Evolutionary conservation across 2,888 invertebrate species (phyloP).

Genomic region (Trisateles emortualis): DNA sequence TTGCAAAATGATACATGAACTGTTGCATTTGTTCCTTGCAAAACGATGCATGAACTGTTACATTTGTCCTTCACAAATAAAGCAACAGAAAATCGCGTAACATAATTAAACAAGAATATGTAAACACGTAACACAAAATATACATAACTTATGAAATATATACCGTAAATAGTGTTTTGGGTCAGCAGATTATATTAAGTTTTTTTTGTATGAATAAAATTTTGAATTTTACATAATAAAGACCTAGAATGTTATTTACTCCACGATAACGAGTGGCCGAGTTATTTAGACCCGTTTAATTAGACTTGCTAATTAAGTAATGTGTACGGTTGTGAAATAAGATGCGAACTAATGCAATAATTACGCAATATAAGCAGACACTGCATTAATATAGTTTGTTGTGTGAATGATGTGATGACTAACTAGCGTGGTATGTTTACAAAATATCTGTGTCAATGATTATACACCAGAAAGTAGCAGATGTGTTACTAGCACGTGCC

Average conservation of each 20-base stretch:
- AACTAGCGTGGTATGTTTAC: slow-evolving; percentile 15
- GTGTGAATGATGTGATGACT: slow-evolving; percentile 6
- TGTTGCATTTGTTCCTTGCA: too few relatives aligned
- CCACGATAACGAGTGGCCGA: slow-evolving; percentile 36
- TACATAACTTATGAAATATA: slow-evolving; percentile 13
- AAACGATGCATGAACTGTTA: too few relatives aligned
- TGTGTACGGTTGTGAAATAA: slow-evolving; percentile 47
- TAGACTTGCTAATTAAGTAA: slow-evolving; percentile 55
- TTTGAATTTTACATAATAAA: slow-evolving; percentile 34
- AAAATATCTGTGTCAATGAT: too few relatives aligned
- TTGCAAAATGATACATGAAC: too few relatives aligned
- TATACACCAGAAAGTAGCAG: too few relatives aligned
- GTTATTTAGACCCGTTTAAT: slow-evolving; percentile 49
- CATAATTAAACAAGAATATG: slow-evolving; percentile 1
- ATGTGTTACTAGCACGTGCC: too few relatives aligned
- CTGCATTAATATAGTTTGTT: slow-evolving; percentile 19
- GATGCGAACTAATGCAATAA: slow-evolving; percentile 41
- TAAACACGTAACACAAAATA: slow-evolving; percentile 6
- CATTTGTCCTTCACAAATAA: not conserved
- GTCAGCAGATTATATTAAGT: slow-evolving; percentile 28
- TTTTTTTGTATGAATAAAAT: slow-evolving; percentile 28
- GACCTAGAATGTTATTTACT: slow-evolving; percentile 39
- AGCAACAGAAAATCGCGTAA: not conserved
- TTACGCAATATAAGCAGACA: slow-evolving; percentile 28
- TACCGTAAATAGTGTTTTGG: slow-evolving; percentile 28